Percentiles rank a stretch among this genome's conserved stretches.
These are phyloP conservation scores for Morone saxatilis DNA, from an alignment of 2,113 vertebrate species.

Conservation along the genomic window DNA sequence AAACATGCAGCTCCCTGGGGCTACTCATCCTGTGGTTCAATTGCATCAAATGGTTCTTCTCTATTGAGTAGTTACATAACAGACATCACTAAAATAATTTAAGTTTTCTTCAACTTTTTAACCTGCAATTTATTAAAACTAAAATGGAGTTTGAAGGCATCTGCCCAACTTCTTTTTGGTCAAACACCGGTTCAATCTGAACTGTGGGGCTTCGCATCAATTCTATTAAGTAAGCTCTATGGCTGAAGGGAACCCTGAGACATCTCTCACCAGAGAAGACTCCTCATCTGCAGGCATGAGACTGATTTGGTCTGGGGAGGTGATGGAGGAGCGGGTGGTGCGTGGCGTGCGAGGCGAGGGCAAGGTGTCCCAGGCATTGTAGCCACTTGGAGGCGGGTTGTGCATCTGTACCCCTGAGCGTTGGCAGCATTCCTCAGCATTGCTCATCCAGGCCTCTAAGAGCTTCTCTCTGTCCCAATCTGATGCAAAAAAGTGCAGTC, in stretches of 20 bases:
- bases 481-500: constrained; percentile 63
- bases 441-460: constrained; percentile 98
- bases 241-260: background rate
- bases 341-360: constrained; percentile 95
- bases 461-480: constrained; percentile 99
- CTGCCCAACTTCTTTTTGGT: background rate
- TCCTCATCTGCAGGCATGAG: constrained; percentile 92
- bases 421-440: constrained; percentile 96
- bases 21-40: background rate
- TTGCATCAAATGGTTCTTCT: constrained; percentile 14
- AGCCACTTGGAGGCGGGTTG: constrained; percentile 94
- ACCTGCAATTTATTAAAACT: background rate
- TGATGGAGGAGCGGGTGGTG: constrained; percentile 93
- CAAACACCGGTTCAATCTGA: background rate
- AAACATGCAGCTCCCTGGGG: constrained; percentile 13
- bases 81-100: background rate
- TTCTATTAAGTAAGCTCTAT: background rate
- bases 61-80: constrained; percentile 2
- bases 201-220: too few species aligned
- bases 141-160: background rate
- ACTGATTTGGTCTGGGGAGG: constrained; percentile 95
- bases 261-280: constrained; percentile 87
- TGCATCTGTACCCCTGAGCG: constrained; percentile 98
- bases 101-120: constrained; percentile 1
- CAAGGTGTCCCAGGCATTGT: constrained; percentile 97